Conservation (phyloP, 2,113 vertebrate genomes). For the Sebastes schlegelii region DNA sequence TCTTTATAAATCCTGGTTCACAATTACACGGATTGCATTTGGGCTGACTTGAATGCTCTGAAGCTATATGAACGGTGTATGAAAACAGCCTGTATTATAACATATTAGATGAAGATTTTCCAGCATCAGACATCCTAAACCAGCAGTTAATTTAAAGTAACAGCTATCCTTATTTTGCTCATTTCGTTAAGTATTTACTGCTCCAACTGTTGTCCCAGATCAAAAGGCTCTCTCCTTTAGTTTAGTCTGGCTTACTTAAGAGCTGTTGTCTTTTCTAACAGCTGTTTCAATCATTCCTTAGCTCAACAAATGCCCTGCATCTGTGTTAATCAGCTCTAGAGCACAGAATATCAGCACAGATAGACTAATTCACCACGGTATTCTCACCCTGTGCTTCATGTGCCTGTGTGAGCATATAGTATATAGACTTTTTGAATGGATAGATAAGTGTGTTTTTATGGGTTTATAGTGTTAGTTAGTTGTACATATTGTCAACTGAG, state of each 20-base stretch:
- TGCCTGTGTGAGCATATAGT: not conserved
- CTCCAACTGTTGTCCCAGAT: not conserved
- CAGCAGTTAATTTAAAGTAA: conserved; percentile 10
- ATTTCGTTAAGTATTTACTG: conserved; percentile 7
- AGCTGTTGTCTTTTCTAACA: conserved; percentile 53
- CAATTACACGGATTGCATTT: no score
- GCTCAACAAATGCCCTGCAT: conserved; percentile 15
- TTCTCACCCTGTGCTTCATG: not conserved
- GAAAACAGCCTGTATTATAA: not conserved
- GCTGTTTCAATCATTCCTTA: conserved; percentile 56
- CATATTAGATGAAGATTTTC: not conserved
- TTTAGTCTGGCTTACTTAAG: conserved; percentile 21
- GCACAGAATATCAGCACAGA: not conserved
- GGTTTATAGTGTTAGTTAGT: not conserved
- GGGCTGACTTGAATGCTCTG: no score
- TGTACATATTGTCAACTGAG: not conserved
- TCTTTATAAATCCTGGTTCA: no score
- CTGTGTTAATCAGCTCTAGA: not conserved
- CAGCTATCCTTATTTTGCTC: not conserved
- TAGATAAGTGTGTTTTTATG: not conserved
- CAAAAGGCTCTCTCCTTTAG: conserved; percentile 11
- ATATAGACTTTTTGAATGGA: no score
- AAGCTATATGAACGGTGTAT: no score
- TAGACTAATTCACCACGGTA: not conserved
- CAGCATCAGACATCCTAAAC: not conserved